Percentiles rank a stretch among this genome's conserved stretches.
phyloP scores from a whole-genome alignment of 2,113 vertebrate species.

The Entelurus aequoreus region DNA sequence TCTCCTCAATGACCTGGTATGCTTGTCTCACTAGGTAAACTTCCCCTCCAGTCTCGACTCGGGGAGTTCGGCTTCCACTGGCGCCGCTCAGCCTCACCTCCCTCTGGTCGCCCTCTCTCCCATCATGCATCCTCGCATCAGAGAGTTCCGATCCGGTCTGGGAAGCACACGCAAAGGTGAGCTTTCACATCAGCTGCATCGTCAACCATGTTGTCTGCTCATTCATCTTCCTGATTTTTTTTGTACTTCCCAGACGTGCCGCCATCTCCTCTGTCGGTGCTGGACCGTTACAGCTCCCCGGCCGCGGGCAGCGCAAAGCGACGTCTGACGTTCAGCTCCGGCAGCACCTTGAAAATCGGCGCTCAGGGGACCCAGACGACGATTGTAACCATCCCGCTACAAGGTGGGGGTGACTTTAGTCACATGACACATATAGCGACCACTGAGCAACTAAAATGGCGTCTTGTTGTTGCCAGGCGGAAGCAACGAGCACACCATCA shows the following conservation, averaged over 20 bases:
- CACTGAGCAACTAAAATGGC: too few relatives aligned
- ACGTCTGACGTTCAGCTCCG: conserved; percentile 64
- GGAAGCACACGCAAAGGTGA: conserved; percentile 80
- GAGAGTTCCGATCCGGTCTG: conserved; percentile 86
- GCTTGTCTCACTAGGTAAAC: conserved; percentile 77
- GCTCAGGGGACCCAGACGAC: conserved; percentile 44
- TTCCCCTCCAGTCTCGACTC: conserved; percentile 88
- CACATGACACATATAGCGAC: neutral
- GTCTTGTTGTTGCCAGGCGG: conserved; percentile 63
- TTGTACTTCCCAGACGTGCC: conserved; percentile 71
- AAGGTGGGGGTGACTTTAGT: conserved; percentile 63
- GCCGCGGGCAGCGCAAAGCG: conserved; percentile 90
- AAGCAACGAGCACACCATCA: conserved; percentile 74
- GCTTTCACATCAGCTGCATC: neutral
- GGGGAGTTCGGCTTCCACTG: conserved; percentile 5
- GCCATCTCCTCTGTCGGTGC: conserved; percentile 80
- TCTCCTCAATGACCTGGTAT: too few relatives aligned
- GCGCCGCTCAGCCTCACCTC: conserved; percentile 71
- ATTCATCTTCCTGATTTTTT: neutral
- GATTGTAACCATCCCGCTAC: conserved; percentile 78
- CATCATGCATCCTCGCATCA: conserved; percentile 92
- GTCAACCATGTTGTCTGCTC: neutral
- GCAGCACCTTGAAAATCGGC: conserved; percentile 49
- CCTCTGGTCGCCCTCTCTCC: conserved; percentile 88
- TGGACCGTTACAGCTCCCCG: conserved; percentile 93